Percentiles rank a stretch among this genome's conserved stretches.
These are phyloP conservation scores for Caenorhabditis parvicauda DNA, from an alignment of 2,888 invertebrate species.

Conservation along the genomic window DNA sequence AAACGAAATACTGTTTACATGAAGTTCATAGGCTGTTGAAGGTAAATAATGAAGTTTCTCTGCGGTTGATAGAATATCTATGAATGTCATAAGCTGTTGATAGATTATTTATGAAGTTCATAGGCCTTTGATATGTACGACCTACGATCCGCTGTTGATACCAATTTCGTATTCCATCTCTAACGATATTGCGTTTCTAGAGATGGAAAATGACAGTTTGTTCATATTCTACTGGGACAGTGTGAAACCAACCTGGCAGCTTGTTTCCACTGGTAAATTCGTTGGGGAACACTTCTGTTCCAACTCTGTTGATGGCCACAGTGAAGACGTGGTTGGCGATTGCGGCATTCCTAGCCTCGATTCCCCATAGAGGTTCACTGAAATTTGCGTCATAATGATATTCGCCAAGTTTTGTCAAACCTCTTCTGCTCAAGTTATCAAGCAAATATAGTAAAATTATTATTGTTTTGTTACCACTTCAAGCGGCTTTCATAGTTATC, in stretches of 20 bases:
- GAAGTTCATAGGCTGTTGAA: too few relatives aligned
- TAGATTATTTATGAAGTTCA: too few relatives aligned
- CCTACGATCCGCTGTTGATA: too few relatives aligned
- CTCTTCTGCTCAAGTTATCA: neutral
- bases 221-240: too few relatives aligned
- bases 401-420: neutral
- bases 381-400: slow-evolving; percentile 19
- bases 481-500: neutral
- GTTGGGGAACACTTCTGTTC: slow-evolving; percentile 75
- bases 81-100: too few relatives aligned
- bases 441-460: neutral
- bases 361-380: slow-evolving; percentile 90
- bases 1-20: too few relatives aligned
- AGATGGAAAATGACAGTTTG: too few relatives aligned
- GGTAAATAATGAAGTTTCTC: too few relatives aligned
- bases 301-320: slow-evolving; percentile 89
- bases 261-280: slow-evolving; percentile 85
- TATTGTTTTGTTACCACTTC: neutral
- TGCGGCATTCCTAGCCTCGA: slow-evolving; percentile 92
- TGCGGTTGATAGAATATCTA: too few relatives aligned
- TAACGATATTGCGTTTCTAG: slow-evolving; percentile 51
- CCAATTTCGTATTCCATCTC: neutral
- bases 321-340: slow-evolving; percentile 92
- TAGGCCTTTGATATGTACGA: too few relatives aligned
- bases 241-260: slow-evolving; percentile 68